Evolutionary conservation across 2,888 invertebrate species (phyloP), one percentile per base, ranked within the genome.

Genomic region (Zygogramma bicolorata): DNA sequence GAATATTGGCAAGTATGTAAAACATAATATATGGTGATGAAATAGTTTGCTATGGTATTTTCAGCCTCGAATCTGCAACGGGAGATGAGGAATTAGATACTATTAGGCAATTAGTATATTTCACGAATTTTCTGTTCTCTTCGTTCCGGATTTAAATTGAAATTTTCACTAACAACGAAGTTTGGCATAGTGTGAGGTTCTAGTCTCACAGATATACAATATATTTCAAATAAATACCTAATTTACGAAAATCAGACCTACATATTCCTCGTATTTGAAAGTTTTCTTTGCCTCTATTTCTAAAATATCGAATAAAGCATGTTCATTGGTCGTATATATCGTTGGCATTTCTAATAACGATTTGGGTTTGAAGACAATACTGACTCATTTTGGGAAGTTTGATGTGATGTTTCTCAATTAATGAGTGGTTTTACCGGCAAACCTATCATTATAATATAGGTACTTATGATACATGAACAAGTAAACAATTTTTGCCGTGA

Each of bases 321-420:
- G 18, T 62, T 69, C 59, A 70, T 70, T 70, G 70, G 70, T 70
- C 70, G 65, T 49, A 65, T 29, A 63, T 65, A 63, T 70, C 59
- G 70, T 65, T 65, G 69, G 69, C 69, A 25, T 27, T 59, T 40
- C 58, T 63, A 31, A 7, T 2, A 20, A 20, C 20, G 7, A 20
- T 49, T 49, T 10, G 65, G 46, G 46, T 20, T 7, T 22, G 20
- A 46, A 46, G 46, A 46, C 18, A 46, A 46, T 46, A 46, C 46
- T 46, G 2, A 20, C 20, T 46, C 3, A 46, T n/a, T n/a, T n/a
- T n/a, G n/a, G n/a, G n/a, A n/a, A n/a, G n/a, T n/a, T n/a, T n/a
- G n/a, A n/a, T n/a, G n/a, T n/a, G n/a, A n/a, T n/a, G n/a, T n/a
- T n/a, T n/a, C n/a, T n/a, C n/a, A n/a, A n/a, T n/a, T n/a, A n/a